phyloP scores from a whole-genome alignment of 2,113 vertebrate species.

The Tiliqua scincoides region DNA sequence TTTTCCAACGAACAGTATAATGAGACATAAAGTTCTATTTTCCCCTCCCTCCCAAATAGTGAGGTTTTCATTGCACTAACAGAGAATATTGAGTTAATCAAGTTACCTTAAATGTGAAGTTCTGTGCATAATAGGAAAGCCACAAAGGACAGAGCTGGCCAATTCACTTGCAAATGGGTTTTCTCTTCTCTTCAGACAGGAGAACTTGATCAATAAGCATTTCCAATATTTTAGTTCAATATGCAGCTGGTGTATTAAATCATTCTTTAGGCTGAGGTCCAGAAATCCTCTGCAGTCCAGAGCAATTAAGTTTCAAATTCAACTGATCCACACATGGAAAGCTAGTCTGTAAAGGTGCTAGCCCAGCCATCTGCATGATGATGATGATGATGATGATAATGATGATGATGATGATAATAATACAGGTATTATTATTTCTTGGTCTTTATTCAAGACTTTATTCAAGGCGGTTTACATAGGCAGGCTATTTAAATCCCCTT shows the following conservation, averaged over 20 bases:
- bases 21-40: neutral
- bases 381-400: too few species aligned
- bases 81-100: neutral
- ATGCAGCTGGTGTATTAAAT: neutral
- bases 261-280: neutral
- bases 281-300: neutral
- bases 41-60: neutral
- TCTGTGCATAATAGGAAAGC: conserved; percentile 18
- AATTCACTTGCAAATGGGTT: conserved; percentile 22
- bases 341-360: neutral
- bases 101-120: neutral
- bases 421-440: too few species aligned
- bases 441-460: too few species aligned
- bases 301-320: too few species aligned
- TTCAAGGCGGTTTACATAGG: too few species aligned
- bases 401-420: too few species aligned
- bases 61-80: neutral
- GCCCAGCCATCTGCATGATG: neutral
- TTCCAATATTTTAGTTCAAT: neutral
- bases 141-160: conserved; percentile 7
- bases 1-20: neutral
- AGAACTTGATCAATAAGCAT: conserved; percentile 7
- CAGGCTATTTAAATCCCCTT: too few species aligned
- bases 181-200: conserved; percentile 20
- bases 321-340: neutral